Percentiles rank a stretch among this genome's conserved stretches.
Conservation (phyloP, 2,113 vertebrate genomes). For the Triplophysa tibetana region DNA sequence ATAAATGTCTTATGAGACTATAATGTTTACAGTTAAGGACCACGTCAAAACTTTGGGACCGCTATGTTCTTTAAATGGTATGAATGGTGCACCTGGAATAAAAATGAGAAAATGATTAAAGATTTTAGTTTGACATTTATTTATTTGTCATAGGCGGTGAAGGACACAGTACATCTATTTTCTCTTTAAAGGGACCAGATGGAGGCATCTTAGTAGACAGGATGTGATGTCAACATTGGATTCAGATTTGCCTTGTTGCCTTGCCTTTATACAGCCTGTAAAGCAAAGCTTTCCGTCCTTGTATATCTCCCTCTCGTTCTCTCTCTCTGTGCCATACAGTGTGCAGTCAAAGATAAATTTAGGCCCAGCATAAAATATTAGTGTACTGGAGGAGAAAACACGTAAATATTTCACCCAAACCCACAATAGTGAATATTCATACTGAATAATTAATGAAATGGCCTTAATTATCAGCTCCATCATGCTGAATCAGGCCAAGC, state of each 20-base stretch:
- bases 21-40: no score
- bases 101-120: no score
- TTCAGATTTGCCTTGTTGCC: not conserved
- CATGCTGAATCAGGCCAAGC: constrained; percentile 43
- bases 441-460: constrained; percentile 46
- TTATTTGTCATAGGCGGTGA: no score
- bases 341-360: constrained; percentile 34
- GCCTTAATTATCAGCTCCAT: constrained; percentile 41
- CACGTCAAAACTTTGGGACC: no score
- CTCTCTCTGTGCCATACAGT: not conserved
- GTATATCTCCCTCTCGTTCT: not conserved
- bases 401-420: constrained; percentile 47
- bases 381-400: constrained; percentile 41
- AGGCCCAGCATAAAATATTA: constrained; percentile 44
- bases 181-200: not conserved
- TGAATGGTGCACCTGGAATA: no score
- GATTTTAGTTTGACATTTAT: no score
- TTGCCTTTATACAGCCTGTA: not conserved
- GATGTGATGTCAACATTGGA: not conserved
- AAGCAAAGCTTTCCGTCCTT: not conserved
- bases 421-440: constrained; percentile 42
- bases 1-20: no score
- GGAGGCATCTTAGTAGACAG: not conserved
- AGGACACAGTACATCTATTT: not conserved
- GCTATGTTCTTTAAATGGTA: no score